Evolutionary conservation across 2,888 invertebrate genomes (phyloP), one percentile per base, ranked within the genome.

Genomic region (Pemphredon lugubris): DNA sequence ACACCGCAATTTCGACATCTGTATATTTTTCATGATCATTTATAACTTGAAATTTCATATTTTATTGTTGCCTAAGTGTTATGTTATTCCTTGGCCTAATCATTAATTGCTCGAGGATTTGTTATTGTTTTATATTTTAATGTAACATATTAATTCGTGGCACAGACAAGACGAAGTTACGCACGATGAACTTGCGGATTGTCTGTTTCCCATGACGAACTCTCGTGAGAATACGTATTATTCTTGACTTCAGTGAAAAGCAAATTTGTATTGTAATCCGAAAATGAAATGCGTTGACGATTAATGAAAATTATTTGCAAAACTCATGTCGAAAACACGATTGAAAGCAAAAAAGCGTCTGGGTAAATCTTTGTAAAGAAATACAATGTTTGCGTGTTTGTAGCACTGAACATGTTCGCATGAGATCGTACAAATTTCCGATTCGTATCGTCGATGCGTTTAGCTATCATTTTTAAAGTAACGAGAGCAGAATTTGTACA

Each of bases 1-100:
- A 30, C 7, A 30, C 6, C n/a, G 37, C 13, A 13, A n/a, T 51
- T 26, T 18, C 65, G 14, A 34, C 69, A 71, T 61, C 34, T 69
- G 69, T 71, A 71, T 61, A 68, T 69, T 71, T 48, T 20, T 0
- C 61, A 61, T 57, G 30, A 16, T 61, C 69, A 58, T 64, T 65
- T 44, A n/a, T 6, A 13, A 32, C 14, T 2, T 11, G 14, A 44
- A 14, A 6, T 11, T 14, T 34, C 37, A 45, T 18, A n/a, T 30
- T 51, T 63, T 26, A 11, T 16, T 6, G 21, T 57, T 26, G 21
- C 11, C 42, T 51, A 9, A 21, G 42, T 2, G 30, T 63, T 53
- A 20, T 18, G n/a, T 67, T 50, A 39, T 48, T 30, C 7, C 47
- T 45, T 13, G n/a, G 37, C 34, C 7, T 54, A 59, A 30, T 51